Conservation (phyloP, 2,888 invertebrate species). For the Junonia oenone region DNA sequence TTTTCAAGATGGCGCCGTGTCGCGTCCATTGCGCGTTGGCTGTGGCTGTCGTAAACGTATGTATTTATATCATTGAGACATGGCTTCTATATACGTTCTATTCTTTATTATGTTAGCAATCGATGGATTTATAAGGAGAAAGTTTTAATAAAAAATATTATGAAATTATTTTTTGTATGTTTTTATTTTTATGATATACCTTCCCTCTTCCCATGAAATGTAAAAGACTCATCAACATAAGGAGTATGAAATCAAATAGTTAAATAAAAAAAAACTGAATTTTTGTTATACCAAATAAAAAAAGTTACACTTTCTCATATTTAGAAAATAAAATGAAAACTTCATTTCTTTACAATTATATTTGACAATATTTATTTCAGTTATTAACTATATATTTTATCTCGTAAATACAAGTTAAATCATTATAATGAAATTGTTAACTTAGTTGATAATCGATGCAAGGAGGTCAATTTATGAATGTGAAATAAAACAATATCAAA, state of each 20-base stretch:
- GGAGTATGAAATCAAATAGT: too few relatives aligned
- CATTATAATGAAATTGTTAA: too few relatives aligned
- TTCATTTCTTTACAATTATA: too few relatives aligned
- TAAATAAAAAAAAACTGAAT: too few relatives aligned
- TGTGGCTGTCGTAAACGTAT: conserved; percentile 47
- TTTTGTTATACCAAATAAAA: too few relatives aligned
- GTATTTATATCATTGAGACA: conserved; percentile 59
- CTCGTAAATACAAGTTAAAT: too few relatives aligned
- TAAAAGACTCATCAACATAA: too few relatives aligned
- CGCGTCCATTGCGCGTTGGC: conserved; percentile 35
- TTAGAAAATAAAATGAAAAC: too few relatives aligned
- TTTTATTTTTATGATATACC: conserved; percentile 29
- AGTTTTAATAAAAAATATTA: conserved; percentile 76
- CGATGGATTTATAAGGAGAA: conserved; percentile 77
- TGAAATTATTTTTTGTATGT: conserved; percentile 50
- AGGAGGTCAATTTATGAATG: neutral
- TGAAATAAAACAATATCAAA: conserved; percentile 38
- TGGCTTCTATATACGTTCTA: conserved; percentile 73
- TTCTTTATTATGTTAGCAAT: conserved; percentile 67
- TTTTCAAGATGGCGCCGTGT: conserved; percentile 38
- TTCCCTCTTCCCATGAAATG: too few relatives aligned
- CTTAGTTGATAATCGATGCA: neutral
- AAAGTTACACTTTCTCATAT: too few relatives aligned
- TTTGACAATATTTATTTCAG: too few relatives aligned
- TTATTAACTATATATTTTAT: too few relatives aligned